Conservation (phyloP, 2,888 invertebrate genomes). For the Eilema caniola region DNA sequence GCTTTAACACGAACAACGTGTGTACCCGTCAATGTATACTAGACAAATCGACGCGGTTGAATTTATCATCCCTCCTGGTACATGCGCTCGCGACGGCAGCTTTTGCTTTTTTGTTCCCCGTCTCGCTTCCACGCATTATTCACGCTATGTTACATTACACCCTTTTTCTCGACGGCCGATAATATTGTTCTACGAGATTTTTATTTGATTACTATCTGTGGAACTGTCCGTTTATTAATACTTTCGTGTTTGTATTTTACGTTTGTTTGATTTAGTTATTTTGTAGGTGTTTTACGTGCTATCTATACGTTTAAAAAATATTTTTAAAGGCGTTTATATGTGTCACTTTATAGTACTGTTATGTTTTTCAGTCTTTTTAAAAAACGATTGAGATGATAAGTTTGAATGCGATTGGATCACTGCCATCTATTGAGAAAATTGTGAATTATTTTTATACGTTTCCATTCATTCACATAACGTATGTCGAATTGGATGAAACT, state of each 20-base stretch:
- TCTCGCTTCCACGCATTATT: conserved; percentile 61
- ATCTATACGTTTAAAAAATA: conserved; percentile 9
- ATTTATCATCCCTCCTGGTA: conserved; percentile 50
- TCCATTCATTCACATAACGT: neutral
- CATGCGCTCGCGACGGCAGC: conserved; percentile 60
- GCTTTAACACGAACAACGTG: conserved; percentile 40
- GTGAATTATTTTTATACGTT: neutral
- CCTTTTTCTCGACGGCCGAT: conserved; percentile 68
- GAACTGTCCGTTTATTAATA: conserved; percentile 62
- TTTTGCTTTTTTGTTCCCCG: conserved; percentile 45
- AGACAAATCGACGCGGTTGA: conserved; percentile 49
- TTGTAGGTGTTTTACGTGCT: conserved; percentile 13
- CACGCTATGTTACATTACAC: conserved; percentile 62
- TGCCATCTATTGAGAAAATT: neutral
- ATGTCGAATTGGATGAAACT: too few species aligned
- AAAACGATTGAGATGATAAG: too few species aligned
- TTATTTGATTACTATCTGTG: conserved; percentile 69
- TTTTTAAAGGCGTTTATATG: neutral
- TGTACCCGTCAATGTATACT: conserved; percentile 60
- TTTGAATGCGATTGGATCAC: neutral
- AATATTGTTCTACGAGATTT: conserved; percentile 73
- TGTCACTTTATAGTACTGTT: neutral
- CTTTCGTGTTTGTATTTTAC: conserved; percentile 41
- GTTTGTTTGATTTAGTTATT: conserved; percentile 38
- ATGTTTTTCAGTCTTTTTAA: neutral